Evolutionary conservation across 92 coral and sea anemone genomes (phyloP), one percentile per base, ranked within the genome.

Genomic region (Umimayanthus chanpuru): DNA sequence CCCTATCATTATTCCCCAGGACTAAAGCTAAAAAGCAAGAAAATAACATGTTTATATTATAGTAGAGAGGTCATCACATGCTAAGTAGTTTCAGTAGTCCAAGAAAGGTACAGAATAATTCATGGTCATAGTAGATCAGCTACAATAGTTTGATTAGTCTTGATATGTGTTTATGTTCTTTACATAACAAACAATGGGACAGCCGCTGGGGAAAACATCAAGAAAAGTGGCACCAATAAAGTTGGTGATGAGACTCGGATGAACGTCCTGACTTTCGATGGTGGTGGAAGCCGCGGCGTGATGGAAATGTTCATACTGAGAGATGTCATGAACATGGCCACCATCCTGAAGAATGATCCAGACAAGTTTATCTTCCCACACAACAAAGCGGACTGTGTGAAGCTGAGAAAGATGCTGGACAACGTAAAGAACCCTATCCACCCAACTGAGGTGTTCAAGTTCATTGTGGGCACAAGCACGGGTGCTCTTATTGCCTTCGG

Each of bases 401-500:
- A 70, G 72, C 26, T 87, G 21, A 79, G 85, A 70, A 28, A 25
- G 28, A 15, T 41, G n/a, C 25, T 88, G n/a, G 86, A 88, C 36
- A 28, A 61, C 10, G 86, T 64, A 4, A 67, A 7, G 44, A 43
- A 88, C 14, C 90, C 90, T 1, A 79, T 88, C 41, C 90, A 88
- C 65, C 90, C 90, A 67, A 88, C 90, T 4, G 78, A 88, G 40
- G 61, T 88, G 9, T 80, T 79, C 64, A 56, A 88, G 74, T 66
- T 88, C 9, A 88, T 88, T 25, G 80, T 88, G 8, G 78, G 90
- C 41, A 88, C 90, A 29, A 88, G 90, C 30, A 80, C 85, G 4
- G 90, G 90, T 44, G 73, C 90, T 9, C 88, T 88, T 11, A 88
- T 88, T 55, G 90, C 90, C 9, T 88, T 88, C 64, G 88, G 90